phyloP scores from a whole-genome alignment of 92 coral and sea anemone species.

The Parazoanthus darwini region DNA sequence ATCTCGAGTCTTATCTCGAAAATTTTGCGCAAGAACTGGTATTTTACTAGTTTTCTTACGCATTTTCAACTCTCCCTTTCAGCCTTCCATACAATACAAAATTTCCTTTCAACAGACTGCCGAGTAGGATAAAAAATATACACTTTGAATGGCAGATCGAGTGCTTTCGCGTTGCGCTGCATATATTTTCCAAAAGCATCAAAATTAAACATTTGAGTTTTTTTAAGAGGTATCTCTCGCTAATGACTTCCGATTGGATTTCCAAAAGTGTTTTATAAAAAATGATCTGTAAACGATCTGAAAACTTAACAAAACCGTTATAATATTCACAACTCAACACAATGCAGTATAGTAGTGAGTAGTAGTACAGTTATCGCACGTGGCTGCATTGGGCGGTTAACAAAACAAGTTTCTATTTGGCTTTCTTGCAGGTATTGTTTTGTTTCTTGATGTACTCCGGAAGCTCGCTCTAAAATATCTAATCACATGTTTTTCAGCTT shows the following conservation, averaged over 20 bases:
- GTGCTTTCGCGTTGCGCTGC: neutral
- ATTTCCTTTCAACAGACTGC: neutral
- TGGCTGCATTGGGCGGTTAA: neutral
- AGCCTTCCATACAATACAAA: too few relatives aligned
- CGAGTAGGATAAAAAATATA: too few relatives aligned
- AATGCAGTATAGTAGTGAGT: neutral
- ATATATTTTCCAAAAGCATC: neutral
- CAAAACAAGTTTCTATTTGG: too few relatives aligned
- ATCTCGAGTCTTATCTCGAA: neutral
- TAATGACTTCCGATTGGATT: slow-evolving; percentile 28
- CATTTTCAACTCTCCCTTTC: neutral
- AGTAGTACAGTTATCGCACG: neutral
- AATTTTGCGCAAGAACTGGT: neutral
- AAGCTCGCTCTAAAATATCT: neutral
- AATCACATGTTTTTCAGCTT: neutral
- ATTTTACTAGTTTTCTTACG: neutral
- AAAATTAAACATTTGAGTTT: neutral
- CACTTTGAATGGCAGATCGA: neutral
- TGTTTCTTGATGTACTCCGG: neutral
- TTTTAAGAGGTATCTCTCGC: neutral
- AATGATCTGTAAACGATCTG: slow-evolving; percentile 2
- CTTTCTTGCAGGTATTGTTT: too few relatives aligned
- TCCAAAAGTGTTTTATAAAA: neutral
- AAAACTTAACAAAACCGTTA: neutral
- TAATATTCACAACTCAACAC: neutral